Conservation (phyloP, 2,888 invertebrate genomes). For the Taphrorychus bicolor region DNA sequence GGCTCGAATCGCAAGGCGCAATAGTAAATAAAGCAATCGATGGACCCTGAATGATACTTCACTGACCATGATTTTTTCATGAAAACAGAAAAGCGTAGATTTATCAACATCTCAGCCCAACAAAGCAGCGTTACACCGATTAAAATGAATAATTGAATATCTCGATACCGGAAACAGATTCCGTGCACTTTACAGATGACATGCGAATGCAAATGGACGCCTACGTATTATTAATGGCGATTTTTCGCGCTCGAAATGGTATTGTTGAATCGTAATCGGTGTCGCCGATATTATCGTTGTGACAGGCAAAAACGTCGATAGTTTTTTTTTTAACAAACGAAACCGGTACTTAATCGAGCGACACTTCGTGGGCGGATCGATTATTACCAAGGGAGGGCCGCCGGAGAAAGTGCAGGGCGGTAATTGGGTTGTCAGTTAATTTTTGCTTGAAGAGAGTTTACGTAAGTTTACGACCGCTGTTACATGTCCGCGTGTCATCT, state of each 20-base stretch:
- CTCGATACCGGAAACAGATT: constrained; percentile 1
- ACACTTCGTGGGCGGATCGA: neutral
- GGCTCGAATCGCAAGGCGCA: too few relatives aligned
- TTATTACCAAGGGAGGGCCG: neutral
- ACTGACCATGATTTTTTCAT: neutral
- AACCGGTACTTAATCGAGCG: neutral
- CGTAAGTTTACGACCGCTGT: neutral
- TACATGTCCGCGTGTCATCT: neutral
- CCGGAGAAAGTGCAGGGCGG: neutral
- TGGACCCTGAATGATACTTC: neutral
- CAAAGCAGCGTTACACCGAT: neutral
- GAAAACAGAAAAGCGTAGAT: neutral
- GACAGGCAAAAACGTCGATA: constrained; percentile 1
- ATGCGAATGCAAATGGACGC: constrained; percentile 6
- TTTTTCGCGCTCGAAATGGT: neutral
- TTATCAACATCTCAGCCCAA: neutral
- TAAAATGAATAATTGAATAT: neutral
- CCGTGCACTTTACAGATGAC: neutral
- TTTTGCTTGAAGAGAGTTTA: neutral
- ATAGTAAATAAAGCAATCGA: neutral
- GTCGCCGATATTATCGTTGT: neutral
- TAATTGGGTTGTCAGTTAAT: neutral
- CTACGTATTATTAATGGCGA: constrained; percentile 1
- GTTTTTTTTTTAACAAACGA: neutral
- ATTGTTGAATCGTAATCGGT: neutral